Evolutionary conservation across 1,140 invertebrate genomes (phyloP), one percentile per base, ranked within the genome.

Genomic region (Habropoda laboriosa): DNA sequence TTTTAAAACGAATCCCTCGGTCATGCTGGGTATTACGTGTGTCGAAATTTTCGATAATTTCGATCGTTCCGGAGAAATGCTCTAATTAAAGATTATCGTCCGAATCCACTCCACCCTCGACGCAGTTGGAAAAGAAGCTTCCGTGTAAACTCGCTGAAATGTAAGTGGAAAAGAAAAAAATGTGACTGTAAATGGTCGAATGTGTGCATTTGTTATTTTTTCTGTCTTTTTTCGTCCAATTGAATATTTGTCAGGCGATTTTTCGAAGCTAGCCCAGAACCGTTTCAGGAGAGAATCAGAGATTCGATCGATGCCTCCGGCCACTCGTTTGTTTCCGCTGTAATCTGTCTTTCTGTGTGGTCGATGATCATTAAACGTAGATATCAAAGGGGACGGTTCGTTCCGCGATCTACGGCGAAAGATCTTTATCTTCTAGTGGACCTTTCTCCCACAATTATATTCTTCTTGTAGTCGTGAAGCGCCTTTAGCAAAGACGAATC

Each of bases 261-360:
- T 45, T 47, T n/a, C 27, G 38, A 16, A 53, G 30, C 1, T 38
- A 10, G 21, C 16, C n/a, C 2, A 24, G 16, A 32, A 66, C 12
- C n/a, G 61, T 80, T 40, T 38, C 10, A 21, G 21, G 42, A 35
- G 2, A 27, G n/a, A 57, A 12, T 63, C 32, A 30, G n/a, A 10
- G 45, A 82, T 60, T 38, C 38, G 42, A 79, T 79, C 49, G 35
- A 80, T 73, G 51, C 40, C 71, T 21, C 42, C 57, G 70, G 49
- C 73, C n/a, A 45, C 47, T 68, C 40, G 49, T 74, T 82, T 68
- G 45, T 51, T 74, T 82, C 30, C 12, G 47, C 40, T 80, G 47
- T 75, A 66, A 82, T 58, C n/a, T 18, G 45, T 16, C 45, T 74
- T 67, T 68, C n/a, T 67, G 68, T 47, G 75, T 80, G 38, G 27